Conservation (phyloP, 2,113 vertebrate genomes). For the Sceloporus tristichus region DNA sequence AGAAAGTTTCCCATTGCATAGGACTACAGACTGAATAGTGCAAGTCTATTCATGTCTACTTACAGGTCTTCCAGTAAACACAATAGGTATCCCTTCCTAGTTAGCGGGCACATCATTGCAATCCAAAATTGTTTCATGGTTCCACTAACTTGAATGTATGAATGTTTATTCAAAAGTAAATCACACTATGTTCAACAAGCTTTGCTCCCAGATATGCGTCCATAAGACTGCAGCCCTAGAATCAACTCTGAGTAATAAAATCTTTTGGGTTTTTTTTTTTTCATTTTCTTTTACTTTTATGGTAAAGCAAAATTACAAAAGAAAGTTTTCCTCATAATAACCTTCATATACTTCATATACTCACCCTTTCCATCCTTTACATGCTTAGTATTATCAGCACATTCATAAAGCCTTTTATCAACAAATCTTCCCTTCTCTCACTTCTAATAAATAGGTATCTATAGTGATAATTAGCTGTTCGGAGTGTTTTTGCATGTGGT, state of each 20-base stretch:
- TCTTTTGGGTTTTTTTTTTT: no score
- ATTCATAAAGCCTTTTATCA: slow-evolving; percentile 6
- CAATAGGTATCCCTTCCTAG: neutral
- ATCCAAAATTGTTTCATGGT: neutral
- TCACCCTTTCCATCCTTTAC: slow-evolving; percentile 47
- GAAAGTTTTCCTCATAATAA: slow-evolving; percentile 41
- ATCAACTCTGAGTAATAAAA: neutral
- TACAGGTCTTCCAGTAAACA: neutral
- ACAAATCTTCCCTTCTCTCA: neutral
- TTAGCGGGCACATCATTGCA: neutral
- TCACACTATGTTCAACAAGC: neutral
- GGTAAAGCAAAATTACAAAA: neutral
- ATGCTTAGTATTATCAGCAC: slow-evolving; percentile 43
- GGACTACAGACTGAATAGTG: neutral
- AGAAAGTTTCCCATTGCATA: neutral
- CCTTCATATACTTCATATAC: slow-evolving; percentile 51
- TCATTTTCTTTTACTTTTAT: neutral
- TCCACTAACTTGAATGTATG: neutral
- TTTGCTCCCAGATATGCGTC: neutral
- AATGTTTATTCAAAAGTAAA: neutral
- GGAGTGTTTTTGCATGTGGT: neutral
- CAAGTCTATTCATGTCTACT: neutral
- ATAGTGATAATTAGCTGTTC: slow-evolving; percentile 26
- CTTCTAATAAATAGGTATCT: slow-evolving; percentile 52
- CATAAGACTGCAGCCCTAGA: neutral